Conservation (phyloP, 2,797 vertebrate species). For the Tokudaia tokunoshimensis region DNA sequence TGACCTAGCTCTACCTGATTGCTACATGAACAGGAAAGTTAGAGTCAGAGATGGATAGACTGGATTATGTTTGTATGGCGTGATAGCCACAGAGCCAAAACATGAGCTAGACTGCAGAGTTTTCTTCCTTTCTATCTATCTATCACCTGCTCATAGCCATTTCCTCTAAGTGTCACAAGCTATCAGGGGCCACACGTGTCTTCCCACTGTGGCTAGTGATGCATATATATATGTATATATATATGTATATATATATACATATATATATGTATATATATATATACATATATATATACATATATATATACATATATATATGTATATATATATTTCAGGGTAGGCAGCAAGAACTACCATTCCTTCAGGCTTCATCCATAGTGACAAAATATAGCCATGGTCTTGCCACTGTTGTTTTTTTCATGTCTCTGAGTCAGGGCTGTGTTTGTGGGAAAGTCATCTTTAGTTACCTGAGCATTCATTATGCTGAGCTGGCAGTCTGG, state of each 20-base stretch:
- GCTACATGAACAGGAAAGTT: neutral
- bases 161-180: neutral
- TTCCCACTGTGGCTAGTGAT: neutral
- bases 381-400: neutral
- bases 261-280: no score
- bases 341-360: neutral
- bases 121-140: neutral
- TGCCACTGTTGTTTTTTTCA: neutral
- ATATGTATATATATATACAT: neutral
- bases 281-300: no score
- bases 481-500: conserved; percentile 64
- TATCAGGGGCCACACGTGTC: neutral
- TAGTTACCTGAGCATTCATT: conserved; percentile 57
- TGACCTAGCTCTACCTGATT: neutral
- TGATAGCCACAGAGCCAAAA: neutral
- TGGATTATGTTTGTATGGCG: neutral
- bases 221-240: no score
- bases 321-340: neutral
- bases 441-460: conserved; percentile 64
- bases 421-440: neutral
- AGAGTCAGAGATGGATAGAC: neutral
- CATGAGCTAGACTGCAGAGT: neutral
- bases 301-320: no score
- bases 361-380: neutral
- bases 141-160: neutral